These are phyloP conservation scores for Eudiplozoon nipponicum DNA, from an alignment of 2,888 invertebrate species.

Conservation along the genomic window DNA sequence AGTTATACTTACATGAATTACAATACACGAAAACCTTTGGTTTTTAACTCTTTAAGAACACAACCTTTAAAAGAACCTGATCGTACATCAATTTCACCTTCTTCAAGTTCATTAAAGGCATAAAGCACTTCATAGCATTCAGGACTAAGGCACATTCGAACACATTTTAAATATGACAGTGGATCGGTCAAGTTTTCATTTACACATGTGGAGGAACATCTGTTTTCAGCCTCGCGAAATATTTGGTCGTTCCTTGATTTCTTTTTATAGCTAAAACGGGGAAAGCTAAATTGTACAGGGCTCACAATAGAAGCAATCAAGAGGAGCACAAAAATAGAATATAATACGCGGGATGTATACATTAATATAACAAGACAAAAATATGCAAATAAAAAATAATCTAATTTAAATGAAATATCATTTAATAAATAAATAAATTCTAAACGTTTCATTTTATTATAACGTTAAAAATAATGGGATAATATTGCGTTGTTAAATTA, in stretches of 20 bases:
- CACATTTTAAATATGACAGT: background rate
- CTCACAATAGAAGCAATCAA: too few relatives aligned
- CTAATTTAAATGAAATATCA: too few relatives aligned
- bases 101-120: background rate
- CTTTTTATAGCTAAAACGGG: background rate
- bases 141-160: background rate
- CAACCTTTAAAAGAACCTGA: background rate
- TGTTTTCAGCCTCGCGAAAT: background rate
- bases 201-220: background rate
- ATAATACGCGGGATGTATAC: too few relatives aligned
- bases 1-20: too few relatives aligned
- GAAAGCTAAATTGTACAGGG: background rate
- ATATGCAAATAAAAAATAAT: too few relatives aligned
- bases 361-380: too few relatives aligned
- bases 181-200: background rate
- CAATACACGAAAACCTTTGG: background rate
- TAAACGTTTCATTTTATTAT: too few relatives aligned
- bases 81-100: constrained; percentile 6
- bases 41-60: background rate
- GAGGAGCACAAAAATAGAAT: too few relatives aligned
- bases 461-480: too few relatives aligned
- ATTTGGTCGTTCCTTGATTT: constrained; percentile 5
- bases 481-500: too few relatives aligned
- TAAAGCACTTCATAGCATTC: background rate
- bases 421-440: too few relatives aligned